Percentiles rank a stretch among this genome's conserved stretches.
These are phyloP conservation scores for Mythimna loreyi DNA, from an alignment of 2,888 invertebrate species.

Conservation along the genomic window DNA sequence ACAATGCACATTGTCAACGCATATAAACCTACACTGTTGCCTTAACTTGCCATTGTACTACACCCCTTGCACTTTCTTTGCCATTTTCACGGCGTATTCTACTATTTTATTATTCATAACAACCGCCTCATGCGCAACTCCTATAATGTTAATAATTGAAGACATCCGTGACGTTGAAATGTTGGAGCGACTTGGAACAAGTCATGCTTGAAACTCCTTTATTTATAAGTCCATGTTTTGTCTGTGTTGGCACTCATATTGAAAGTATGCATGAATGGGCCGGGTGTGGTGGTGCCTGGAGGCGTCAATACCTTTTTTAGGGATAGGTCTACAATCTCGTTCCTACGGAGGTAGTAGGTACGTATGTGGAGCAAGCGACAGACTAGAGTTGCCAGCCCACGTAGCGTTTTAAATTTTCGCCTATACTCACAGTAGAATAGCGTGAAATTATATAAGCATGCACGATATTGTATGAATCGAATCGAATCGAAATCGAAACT, in stretches of 20 bases:
- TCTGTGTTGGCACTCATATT: conserved; percentile 29
- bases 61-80: conserved; percentile 85
- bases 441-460: conserved; percentile 58
- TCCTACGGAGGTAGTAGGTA: neutral
- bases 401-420: conserved; percentile 10
- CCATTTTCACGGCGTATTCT: conserved; percentile 85
- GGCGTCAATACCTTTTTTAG: conserved; percentile 21
- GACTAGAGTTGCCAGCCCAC: neutral
- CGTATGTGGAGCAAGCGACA: conserved; percentile 29
- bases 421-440: conserved; percentile 36
- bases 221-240: conserved; percentile 41
- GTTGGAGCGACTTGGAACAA: conserved; percentile 70
- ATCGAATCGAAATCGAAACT: conserved; percentile 59
- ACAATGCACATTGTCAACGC: conserved; percentile 89
- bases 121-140: conserved; percentile 83
- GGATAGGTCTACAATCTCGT: neutral
- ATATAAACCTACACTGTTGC: conserved; percentile 88
- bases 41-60: conserved; percentile 87
- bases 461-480: conserved; percentile 59
- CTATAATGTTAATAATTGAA: conserved; percentile 88
- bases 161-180: conserved; percentile 78
- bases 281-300: conserved; percentile 8
- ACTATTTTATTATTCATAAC: conserved; percentile 88
- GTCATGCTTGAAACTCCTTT: conserved; percentile 65
- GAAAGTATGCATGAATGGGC: conserved; percentile 42